Evolutionary conservation across 2,797 vertebrate species (phyloP), one percentile per base, ranked within the genome.

Genomic region (Hephaestus fuliginosus): DNA sequence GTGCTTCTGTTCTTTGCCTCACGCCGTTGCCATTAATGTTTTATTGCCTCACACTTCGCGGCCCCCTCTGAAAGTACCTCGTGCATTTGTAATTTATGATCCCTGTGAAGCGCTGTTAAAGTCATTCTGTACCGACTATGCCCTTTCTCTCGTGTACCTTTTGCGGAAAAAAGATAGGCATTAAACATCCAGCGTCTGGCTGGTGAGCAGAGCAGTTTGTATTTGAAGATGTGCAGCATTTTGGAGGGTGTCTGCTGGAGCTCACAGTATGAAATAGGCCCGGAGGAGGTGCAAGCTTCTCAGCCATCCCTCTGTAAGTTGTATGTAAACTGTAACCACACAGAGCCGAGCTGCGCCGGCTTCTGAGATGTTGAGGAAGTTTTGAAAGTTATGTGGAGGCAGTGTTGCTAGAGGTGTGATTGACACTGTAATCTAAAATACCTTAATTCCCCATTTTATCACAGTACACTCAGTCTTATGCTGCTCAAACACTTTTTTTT

Each of bases 71-170:
- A 86, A 83, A 81, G 81, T 84, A 84, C 71, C 67, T 80, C 48
- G 33, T 84, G 51, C 85, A 89, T 87, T 76, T 89, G 82, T 78
- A 86, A 92, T 90, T 88, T 78, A 79, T 83, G 79, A 83, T 74
- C 58, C 62, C 28, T 39, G 46, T 60, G 74, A 87, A 78, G 84
- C 69, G 61, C 57, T 56, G 57, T 75, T 78, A n/a, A 17, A 65
- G 49, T 80, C 70, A 56, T 78, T 88, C 70, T 62, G 70, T 52
- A 57, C 68, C 17, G 28, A 57, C 76, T 78, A 55, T 25, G 57
- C 46, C 20, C 74, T 82, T 62, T 80, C 82, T 65, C 70, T 78
- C 68, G 0, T 73, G 48, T 39, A 46, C 52, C 67, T 66, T 80
- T 66, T 12, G 11, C 4, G 9, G n/a, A 33, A 33, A 46, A 49